These are phyloP conservation scores for Cotesia chilonis DNA, from an alignment of 1,140 invertebrate genomes.

Conservation along the genomic window DNA sequence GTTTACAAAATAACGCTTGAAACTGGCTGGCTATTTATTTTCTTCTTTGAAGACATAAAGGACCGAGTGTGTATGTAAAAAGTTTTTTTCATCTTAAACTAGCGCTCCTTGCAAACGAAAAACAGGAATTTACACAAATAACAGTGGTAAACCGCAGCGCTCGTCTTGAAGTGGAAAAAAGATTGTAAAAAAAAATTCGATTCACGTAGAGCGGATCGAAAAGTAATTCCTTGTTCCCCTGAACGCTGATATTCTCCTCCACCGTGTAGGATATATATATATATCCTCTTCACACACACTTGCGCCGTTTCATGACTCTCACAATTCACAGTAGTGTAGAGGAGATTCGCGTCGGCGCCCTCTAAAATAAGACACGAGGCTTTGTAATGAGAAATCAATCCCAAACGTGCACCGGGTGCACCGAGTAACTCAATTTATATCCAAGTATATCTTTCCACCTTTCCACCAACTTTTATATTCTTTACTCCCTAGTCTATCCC, in stretches of 20 bases:
- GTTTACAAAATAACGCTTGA: neutral
- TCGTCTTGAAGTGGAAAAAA: neutral
- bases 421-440: slow-evolving; percentile 13
- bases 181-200: slow-evolving; percentile 44
- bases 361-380: slow-evolving; percentile 12
- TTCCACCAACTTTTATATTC: slow-evolving; percentile 1
- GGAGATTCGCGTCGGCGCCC: slow-evolving; percentile 9
- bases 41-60: neutral
- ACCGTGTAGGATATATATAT: neutral
- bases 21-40: neutral
- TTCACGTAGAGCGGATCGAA: slow-evolving; percentile 57
- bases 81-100: slow-evolving; percentile 1
- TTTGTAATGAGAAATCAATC: slow-evolving; percentile 16
- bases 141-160: neutral
- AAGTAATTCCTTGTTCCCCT: slow-evolving; percentile 52
- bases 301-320: slow-evolving; percentile 15
- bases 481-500: neutral
- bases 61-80: neutral
- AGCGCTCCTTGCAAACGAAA: neutral
- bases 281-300: slow-evolving; percentile 41
- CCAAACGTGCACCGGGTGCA: slow-evolving; percentile 11
- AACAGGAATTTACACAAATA: slow-evolving; percentile 7
- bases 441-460: slow-evolving; percentile 9
- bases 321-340: slow-evolving; percentile 1
- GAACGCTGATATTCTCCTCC: neutral